These are phyloP conservation scores for Brachionus sp. DNA, from an alignment of 1,140 invertebrate species.

Conservation along the genomic window DNA sequence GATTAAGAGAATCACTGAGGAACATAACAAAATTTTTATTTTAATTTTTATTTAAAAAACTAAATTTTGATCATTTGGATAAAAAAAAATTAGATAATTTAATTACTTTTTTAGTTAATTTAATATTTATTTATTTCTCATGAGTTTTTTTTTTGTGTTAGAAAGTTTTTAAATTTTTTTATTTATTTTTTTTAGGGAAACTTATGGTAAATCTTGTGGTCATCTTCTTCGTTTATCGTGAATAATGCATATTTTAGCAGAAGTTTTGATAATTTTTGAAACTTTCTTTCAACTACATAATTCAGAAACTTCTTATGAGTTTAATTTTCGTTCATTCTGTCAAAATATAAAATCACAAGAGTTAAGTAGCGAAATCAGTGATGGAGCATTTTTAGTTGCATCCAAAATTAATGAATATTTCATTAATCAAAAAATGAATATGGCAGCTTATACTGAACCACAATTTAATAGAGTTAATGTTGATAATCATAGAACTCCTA, in stretches of 20 bases:
- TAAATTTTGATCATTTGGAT: no score
- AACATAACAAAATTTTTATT: no score
- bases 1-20: no score
- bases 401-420: not conserved
- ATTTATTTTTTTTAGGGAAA: not conserved
- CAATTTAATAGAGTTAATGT: not conserved
- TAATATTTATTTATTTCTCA: no score
- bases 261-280: not conserved
- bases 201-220: not conserved
- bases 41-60: no score
- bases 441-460: not conserved
- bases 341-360: not conserved
- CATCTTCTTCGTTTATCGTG: not conserved
- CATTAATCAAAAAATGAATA: no score
- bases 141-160: no score
- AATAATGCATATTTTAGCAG: not conserved
- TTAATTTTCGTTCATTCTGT: not conserved
- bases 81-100: no score
- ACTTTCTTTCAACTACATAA: not conserved
- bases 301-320: not conserved
- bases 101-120: no score
- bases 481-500: not conserved
- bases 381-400: not conserved
- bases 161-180: no score
- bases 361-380: not conserved